These are phyloP conservation scores for Ernsta delagoae DNA, from an alignment of 2,888 invertebrate genomes.

Conservation along the genomic window DNA sequence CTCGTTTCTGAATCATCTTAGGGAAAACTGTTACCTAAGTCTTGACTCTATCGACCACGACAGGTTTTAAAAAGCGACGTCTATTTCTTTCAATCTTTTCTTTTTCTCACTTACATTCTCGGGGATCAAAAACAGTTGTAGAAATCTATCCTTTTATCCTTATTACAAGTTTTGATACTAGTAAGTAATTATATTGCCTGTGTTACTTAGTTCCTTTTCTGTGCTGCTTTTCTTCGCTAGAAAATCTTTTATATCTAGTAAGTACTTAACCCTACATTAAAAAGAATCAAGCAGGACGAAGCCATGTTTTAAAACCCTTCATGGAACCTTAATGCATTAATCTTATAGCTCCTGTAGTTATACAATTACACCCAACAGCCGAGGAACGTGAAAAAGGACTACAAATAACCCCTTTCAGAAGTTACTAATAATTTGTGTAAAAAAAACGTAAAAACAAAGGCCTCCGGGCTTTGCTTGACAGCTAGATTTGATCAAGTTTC, in stretches of 20 bases:
- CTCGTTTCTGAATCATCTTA: slow-evolving; percentile 7
- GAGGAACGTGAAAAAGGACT: slow-evolving; percentile 42
- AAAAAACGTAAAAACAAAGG: slow-evolving; percentile 38
- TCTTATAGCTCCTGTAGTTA: neutral
- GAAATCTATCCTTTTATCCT: too few relatives aligned
- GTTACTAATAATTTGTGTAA: slow-evolving; percentile 39
- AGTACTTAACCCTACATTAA: neutral
- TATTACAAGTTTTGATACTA: too few relatives aligned
- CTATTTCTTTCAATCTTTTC: too few relatives aligned
- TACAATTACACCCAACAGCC: neutral
- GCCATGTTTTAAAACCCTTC: neutral
- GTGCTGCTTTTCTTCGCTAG: too few relatives aligned
- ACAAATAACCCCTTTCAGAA: slow-evolving; percentile 45
- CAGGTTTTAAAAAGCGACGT: too few relatives aligned
- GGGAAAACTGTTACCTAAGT: neutral
- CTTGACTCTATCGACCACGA: neutral
- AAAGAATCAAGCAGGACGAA: neutral
- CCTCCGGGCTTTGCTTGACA: slow-evolving; percentile 45
- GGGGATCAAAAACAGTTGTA: too few relatives aligned
- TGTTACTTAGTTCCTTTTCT: too few relatives aligned
- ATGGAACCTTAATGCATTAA: neutral
- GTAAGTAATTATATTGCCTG: too few relatives aligned
- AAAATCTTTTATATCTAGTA: too few relatives aligned
- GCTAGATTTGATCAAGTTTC: slow-evolving; percentile 44
- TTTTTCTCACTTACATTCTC: too few relatives aligned